These are phyloP conservation scores for Neoseiulus cucumeris DNA, from an alignment of 1,140 invertebrate species.

Conservation along the genomic window DNA sequence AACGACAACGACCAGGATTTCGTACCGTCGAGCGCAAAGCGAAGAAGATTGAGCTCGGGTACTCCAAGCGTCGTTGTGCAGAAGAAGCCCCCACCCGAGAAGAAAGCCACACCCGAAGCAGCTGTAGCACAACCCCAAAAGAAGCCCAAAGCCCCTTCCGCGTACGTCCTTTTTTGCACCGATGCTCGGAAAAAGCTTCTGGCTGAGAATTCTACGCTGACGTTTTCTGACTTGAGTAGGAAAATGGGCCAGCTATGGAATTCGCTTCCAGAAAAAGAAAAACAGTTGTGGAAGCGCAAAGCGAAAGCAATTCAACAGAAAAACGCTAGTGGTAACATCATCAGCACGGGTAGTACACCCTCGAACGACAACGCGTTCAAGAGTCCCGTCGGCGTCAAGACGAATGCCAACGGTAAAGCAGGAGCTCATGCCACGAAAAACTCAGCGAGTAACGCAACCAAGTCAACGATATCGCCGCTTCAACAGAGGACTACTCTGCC, in stretches of 20 bases:
- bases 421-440: neutral
- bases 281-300: constrained; percentile 49
- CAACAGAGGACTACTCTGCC: neutral
- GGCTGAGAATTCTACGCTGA: constrained; percentile 15
- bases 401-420: constrained; percentile 2
- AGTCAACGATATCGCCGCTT: too few relatives aligned
- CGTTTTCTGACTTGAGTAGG: constrained; percentile 27
- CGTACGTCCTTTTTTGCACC: neutral
- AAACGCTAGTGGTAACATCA: constrained; percentile 26
- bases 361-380: constrained; percentile 23
- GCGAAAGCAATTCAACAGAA: constrained; percentile 40
- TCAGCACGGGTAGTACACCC: constrained; percentile 28
- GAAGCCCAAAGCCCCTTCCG: constrained; percentile 3
- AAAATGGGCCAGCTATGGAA: constrained; percentile 30
- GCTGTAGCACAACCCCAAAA: neutral
- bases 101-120: constrained; percentile 15
- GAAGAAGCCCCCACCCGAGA: neutral
- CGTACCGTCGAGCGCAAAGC: neutral
- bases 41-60: neutral
- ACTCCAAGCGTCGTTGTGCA: neutral
- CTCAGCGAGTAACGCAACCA: neutral
- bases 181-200: neutral
- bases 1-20: constrained; percentile 5
- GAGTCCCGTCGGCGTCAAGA: constrained; percentile 26
- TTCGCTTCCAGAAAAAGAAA: constrained; percentile 28